Evolutionary conservation across 2,888 invertebrate species (phyloP), one percentile per base, ranked within the genome.

Genomic region (Apotomis capreana): DNA sequence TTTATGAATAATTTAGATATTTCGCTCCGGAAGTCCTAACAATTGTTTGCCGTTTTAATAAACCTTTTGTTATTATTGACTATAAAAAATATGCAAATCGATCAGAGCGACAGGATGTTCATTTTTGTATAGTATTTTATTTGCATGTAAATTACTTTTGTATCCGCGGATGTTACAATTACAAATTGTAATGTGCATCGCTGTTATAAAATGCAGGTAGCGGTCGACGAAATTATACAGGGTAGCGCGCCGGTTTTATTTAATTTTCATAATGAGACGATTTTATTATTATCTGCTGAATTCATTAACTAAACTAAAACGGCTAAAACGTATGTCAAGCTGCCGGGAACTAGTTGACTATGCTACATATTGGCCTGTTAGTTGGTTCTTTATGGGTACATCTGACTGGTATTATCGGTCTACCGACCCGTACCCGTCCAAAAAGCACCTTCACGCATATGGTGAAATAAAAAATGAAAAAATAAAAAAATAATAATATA

Each of bases 31-130:
- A 92, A 89, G 87, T 84, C 82, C 86, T 83, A 86, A 90, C 92
- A 89, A 91, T 89, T 84, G 91, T 81, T 77, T 79, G 80, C 82
- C 85, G 83, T 83, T 85, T 86, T 88, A 84, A 88, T 84, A 80
- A 83, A 81, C 78, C 81, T 88, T 80, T 91, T 91, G 91, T 91
- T 89, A 84, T 87, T 86, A 87, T 87, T 84, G 83, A 83, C 83
- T 87, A 87, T 79, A 90, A 91, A 92, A 92, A 92, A 92, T 92
- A 93, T 93, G 93, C 92, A 91, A 92, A 93, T 93, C 92, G 87
- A 92, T 91, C 84, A 81, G 76, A 78, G 82, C 82, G 84, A 84
- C 91, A 90, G 92, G 93, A 92, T 90, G 92, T 83, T 87, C 89
- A 87, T 90, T 92, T 92, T 91, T 84, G 89, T 91, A 88, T 89